Conservation (phyloP, 2,888 invertebrate species). For the Caenorhabditis imperialis region DNA sequence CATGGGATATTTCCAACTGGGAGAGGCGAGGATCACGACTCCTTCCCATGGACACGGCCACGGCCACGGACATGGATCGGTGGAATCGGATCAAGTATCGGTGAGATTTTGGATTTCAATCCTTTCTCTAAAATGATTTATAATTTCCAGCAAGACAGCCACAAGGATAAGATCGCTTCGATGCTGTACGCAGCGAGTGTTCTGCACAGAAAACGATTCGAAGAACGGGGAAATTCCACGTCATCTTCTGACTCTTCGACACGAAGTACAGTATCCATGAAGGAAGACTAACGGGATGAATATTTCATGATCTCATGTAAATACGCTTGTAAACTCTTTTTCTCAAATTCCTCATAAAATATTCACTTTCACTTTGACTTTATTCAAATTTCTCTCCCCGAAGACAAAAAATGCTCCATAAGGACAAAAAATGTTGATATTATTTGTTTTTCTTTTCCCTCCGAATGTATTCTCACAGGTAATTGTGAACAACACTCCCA, state of each 20-base stretch:
- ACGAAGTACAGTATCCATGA: conserved; percentile 29
- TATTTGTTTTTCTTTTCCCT: neutral
- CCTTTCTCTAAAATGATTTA: too few species aligned
- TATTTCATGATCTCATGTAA: conserved; percentile 31
- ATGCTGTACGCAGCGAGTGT: conserved; percentile 54
- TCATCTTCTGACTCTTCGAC: conserved; percentile 22
- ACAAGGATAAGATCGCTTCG: conserved; percentile 32
- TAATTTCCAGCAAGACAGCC: conserved; percentile 24
- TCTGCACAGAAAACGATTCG: conserved; percentile 46
- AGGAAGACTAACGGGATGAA: conserved; percentile 18
- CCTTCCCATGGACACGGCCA: conserved; percentile 40
- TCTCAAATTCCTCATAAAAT: conserved; percentile 4
- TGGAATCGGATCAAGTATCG: neutral
- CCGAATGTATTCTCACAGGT: conserved; percentile 24
- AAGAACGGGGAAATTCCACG: conserved; percentile 19
- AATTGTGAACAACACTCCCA: neutral
- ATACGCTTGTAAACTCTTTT: conserved; percentile 3
- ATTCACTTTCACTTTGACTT: conserved; percentile 4
- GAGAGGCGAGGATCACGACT: conserved; percentile 59
- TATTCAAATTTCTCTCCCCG: conserved; percentile 16
- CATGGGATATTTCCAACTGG: conserved; percentile 76
- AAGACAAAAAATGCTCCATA: neutral
- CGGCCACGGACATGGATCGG: conserved; percentile 36
- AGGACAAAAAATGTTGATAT: neutral
- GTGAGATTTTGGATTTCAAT: neutral